Evolutionary conservation across 2,797 vertebrate species (phyloP).

Genomic region (Sebastes taczanowskii): DNA sequence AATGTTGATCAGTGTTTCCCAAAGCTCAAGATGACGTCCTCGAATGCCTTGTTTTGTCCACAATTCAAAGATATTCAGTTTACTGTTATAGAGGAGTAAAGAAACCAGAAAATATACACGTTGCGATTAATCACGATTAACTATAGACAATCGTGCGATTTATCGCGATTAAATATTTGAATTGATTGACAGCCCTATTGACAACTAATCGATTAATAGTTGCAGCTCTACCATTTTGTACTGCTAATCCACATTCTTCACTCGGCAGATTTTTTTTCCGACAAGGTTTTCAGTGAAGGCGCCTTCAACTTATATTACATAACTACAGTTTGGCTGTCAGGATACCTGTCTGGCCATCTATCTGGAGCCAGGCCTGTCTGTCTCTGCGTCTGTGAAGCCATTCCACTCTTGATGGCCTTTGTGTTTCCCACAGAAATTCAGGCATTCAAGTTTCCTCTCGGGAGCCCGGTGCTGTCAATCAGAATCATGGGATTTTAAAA

Average conservation of each 20-base stretch:
- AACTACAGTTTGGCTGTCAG: slow-evolving; percentile 42
- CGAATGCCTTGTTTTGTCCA: not conserved
- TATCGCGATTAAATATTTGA: not conserved
- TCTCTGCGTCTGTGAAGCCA: slow-evolving; percentile 47
- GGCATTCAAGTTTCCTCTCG: slow-evolving; percentile 66
- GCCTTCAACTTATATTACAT: slow-evolving; percentile 57
- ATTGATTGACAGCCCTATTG: not conserved
- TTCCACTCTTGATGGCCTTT: slow-evolving; percentile 51
- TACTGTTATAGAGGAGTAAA: not conserved
- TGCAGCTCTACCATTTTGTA: not conserved
- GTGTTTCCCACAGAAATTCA: slow-evolving; percentile 69
- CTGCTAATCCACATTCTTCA: slow-evolving; percentile 8
- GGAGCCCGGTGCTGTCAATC: slow-evolving; percentile 66
- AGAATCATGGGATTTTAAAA: slow-evolving; percentile 53
- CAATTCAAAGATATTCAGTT: not conserved
- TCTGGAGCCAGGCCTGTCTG: slow-evolving; percentile 63
- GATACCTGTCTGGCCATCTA: slow-evolving; percentile 41
- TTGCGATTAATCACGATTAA: not conserved
- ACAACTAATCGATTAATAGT: not conserved
- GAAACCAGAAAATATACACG: not conserved
- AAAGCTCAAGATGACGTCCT: not conserved
- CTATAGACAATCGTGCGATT: not conserved
- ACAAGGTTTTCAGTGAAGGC: not conserved
- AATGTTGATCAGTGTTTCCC: not conserved
- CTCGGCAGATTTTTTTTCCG: not conserved